These are phyloP conservation scores for Sminthurinus aureus DNA, from an alignment of 2,888 invertebrate genomes.

Conservation along the genomic window DNA sequence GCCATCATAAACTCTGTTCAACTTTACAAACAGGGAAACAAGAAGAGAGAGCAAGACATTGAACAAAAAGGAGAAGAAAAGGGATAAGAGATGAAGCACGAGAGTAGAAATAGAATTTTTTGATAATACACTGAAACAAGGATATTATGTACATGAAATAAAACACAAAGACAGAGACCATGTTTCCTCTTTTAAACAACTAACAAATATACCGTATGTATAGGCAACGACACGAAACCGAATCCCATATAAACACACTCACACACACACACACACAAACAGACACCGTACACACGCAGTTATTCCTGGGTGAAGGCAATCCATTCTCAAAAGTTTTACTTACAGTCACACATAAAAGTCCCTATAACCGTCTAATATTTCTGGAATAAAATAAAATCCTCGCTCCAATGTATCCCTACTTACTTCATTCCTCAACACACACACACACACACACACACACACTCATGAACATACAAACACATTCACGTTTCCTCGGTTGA, in stretches of 20 bases:
- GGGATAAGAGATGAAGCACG: background rate
- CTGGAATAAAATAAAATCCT: conserved; percentile 9
- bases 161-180: background rate
- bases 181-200: background rate
- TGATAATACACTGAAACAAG: background rate
- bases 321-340: background rate
- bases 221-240: background rate
- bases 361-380: background rate
- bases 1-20: background rate
- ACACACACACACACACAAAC: background rate
- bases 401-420: background rate
- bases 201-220: background rate
- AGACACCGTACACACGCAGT: background rate
- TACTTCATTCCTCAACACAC: background rate
- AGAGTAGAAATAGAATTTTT: background rate
- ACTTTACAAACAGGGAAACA: background rate
- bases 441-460: background rate
- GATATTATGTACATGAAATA: background rate
- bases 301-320: conserved; percentile 30
- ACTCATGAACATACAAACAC: background rate
- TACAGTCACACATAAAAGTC: background rate
- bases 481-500: no score
- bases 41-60: background rate
- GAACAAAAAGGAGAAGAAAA: background rate
- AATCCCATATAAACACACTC: background rate